phyloP scores from a whole-genome alignment of 2,888 invertebrate species.

The Coelinius sp. region DNA sequence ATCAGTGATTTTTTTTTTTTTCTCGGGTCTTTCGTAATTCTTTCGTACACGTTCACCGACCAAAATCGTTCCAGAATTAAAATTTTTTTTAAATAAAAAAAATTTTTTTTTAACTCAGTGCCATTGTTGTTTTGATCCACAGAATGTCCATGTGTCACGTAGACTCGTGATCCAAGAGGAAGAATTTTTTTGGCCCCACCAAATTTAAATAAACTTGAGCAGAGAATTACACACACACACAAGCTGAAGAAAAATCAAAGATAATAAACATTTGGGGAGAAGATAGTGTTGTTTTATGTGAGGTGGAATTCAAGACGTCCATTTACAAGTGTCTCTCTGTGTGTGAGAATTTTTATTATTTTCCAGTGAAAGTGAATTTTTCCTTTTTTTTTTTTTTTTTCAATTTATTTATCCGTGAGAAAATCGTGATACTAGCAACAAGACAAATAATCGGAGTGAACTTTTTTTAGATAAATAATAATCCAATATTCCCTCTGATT shows the following conservation, averaged over 20 bases:
- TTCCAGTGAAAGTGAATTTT: constrained; percentile 11
- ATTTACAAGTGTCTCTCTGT: constrained; percentile 30
- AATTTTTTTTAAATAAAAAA: not conserved
- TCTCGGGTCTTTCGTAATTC: not conserved
- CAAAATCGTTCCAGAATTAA: too few species aligned
- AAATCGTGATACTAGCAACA: constrained; percentile 11
- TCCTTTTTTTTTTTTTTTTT: not conserved
- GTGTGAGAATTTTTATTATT: constrained; percentile 22
- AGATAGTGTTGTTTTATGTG: not conserved
- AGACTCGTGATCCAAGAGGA: constrained; percentile 28
- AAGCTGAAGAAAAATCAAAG: not conserved
- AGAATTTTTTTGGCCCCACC: not conserved
- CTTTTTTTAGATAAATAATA: not conserved
- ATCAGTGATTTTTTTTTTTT: too few species aligned
- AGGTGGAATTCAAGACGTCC: constrained; percentile 16
- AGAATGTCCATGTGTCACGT: constrained; percentile 40
- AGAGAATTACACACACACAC: not conserved
- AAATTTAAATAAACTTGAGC: not conserved
- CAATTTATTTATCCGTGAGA: not conserved
- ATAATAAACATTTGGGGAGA: not conserved
- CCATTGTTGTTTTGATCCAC: constrained; percentile 39
- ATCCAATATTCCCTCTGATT: not conserved
- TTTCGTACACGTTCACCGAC: not conserved
- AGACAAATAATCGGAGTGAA: not conserved
- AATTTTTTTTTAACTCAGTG: not conserved